phyloP scores from a whole-genome alignment of 2,113 vertebrate species.

The Ochotona princeps region DNA sequence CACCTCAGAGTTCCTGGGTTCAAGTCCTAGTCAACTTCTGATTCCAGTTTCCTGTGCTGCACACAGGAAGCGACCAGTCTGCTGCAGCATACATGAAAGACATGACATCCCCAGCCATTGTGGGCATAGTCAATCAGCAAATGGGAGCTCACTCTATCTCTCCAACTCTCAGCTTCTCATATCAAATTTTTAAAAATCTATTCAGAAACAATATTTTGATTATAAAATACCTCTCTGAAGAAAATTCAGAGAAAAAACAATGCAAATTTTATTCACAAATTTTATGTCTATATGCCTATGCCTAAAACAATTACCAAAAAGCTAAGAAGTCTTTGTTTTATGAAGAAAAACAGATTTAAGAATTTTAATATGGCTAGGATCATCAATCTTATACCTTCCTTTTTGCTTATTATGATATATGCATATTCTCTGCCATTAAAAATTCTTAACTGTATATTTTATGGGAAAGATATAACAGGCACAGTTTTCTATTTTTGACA shows the following conservation, averaged over 20 bases:
- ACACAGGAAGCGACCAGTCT: too few species aligned
- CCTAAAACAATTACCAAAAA: background rate
- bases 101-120: too few species aligned
- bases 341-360: background rate
- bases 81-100: too few species aligned
- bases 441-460: background rate
- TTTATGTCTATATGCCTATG: background rate
- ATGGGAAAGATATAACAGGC: background rate
- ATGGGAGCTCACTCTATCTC: too few species aligned
- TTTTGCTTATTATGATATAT: constrained; percentile 30
- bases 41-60: too few species aligned
- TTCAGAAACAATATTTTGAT: background rate
- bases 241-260: constrained; percentile 30
- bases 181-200: too few species aligned
- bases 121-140: too few species aligned
- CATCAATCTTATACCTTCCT: background rate
- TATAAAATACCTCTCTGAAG: constrained; percentile 7
- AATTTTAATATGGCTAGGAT: constrained; percentile 8
- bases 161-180: too few species aligned
- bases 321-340: background rate
- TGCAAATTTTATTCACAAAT: background rate
- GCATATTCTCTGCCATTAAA: constrained; percentile 42
- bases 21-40: too few species aligned
- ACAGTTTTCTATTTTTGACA: constrained; percentile 3
- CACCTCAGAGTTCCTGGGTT: too few species aligned